A percentile compares a stretch with the other conserved stretches of the same genome.
These are phyloP conservation scores for Muscicapa adusta DNA, from an alignment of 2,113 vertebrate genomes.

Conservation along the genomic window DNA sequence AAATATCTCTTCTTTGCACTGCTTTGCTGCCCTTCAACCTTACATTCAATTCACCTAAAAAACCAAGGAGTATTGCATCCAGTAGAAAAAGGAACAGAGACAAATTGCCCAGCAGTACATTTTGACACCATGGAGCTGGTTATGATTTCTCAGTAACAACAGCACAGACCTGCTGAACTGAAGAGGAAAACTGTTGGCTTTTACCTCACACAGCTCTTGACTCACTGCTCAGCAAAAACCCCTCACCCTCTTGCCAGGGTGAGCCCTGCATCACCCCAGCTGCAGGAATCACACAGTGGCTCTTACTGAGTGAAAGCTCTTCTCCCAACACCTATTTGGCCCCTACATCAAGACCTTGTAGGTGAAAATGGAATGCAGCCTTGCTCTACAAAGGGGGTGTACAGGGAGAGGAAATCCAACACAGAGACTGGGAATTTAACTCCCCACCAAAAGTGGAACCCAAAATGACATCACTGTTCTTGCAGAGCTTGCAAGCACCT, in stretches of 20 bases:
- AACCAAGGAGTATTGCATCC: neutral
- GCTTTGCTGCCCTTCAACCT: neutral
- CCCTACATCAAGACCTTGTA: neutral
- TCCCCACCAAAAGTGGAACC: neutral
- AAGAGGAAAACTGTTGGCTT: neutral
- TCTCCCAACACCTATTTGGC: neutral
- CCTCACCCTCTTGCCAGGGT: neutral
- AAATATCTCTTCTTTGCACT: neutral
- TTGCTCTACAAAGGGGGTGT: neutral
- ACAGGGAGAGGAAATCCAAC: neutral
- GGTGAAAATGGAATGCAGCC: neutral
- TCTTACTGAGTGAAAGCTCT: neutral
- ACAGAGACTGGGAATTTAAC: neutral
- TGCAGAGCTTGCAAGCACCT: neutral
- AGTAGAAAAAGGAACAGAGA: neutral
- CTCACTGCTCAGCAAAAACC: neutral
- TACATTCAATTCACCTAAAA: neutral
- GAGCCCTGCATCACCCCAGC: neutral
- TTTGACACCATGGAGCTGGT: neutral
- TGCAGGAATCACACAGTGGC: neutral
- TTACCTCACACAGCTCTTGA: neutral
- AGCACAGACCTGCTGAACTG: neutral
- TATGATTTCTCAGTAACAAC: fast-evolving
- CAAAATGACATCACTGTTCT: neutral
- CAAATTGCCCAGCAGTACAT: neutral